Evolutionary conservation across 2,113 vertebrate species (phyloP).

Genomic region (Oncorhynchus tshawytscha): DNA sequence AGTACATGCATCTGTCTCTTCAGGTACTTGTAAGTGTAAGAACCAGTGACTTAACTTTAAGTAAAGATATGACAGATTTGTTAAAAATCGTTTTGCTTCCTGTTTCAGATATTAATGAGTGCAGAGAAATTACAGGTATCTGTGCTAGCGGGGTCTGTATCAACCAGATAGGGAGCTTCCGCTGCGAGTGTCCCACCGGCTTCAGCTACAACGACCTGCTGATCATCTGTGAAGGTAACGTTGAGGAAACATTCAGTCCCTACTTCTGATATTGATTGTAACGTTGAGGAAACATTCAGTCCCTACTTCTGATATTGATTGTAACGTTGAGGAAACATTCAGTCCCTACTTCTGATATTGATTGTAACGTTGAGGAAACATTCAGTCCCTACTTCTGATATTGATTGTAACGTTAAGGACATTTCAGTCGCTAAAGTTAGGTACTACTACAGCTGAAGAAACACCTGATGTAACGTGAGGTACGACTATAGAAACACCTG

Average conservation of each 20-base stretch:
- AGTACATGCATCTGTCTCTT: no score
- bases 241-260: neutral
- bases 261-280: constrained; percentile 74
- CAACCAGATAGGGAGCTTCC: constrained; percentile 94
- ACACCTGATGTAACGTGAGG: no score
- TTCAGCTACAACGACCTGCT: constrained; percentile 91
- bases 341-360: no score
- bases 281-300: neutral
- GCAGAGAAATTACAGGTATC: constrained; percentile 86
- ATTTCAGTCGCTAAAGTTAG: neutral
- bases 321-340: no score
- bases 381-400: no score
- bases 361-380: no score
- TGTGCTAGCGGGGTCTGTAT: constrained; percentile 88
- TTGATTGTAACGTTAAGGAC: no score
- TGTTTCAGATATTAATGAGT: constrained; percentile 88
- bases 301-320: no score
- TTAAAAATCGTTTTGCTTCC: neutral
- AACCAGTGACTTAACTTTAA: no score
- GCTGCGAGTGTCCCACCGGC: constrained; percentile 89
- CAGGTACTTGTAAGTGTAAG: no score
- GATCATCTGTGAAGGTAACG: constrained; percentile 89
- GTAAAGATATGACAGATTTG: neutral
- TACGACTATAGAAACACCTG: no score
- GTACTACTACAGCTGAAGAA: constrained; percentile 6